Base-by-base conservation (phyloP, 92 coral and sea anemone species). In the Chrysogorgia sp. region DNA sequence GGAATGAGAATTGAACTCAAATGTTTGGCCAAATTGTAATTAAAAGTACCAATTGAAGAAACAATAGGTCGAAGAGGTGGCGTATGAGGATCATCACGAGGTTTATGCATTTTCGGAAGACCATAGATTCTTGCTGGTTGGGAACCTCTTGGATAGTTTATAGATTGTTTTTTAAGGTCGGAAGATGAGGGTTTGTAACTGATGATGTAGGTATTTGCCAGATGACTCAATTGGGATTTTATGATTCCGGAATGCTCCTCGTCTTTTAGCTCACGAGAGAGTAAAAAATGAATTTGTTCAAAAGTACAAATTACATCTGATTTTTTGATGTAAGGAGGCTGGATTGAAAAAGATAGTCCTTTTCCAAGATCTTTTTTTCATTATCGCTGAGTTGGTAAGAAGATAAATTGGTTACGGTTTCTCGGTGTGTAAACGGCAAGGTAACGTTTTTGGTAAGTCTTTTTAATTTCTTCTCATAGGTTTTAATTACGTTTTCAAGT, bases 331-430 rank as follows among this genome's bases (percentile, higher is more conserved):
- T n/a, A 28, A 63, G 1, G 82, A 58, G 41, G 79, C 78, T 83
- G 43, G 37, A 50, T 67, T 67, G 31, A 76, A 76, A 14, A 78
- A 81, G 49, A n/a, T n/a, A n/a, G n/a, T n/a, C n/a, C n/a, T 83
- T 77, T 56, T 83, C 76, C 24, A 83, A 40, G 30, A 83, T 26
- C 20, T 76, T 76, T 25, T 76, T 58, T 53, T 83, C 59, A 21
- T 50, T 37, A 34, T 75, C 77, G 0, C 67, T 21, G 3, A 83
- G 59, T 32, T 31, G 53, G 63, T 74, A 35, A 1, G 87, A 83
- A 41, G 87, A 83, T 13, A 83, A 63, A 60, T 83, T 83, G 0
- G 77, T 83, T n/a, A 83, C 87, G 9, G 83, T 82, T 61, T 82
- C 86, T 10, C 47, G 62, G 61, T 82, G 81, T 20, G 86, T 61